Percentiles rank a stretch among this genome's conserved stretches.
phyloP scores from a whole-genome alignment of 2,113 vertebrate genomes.

The Campylorhamphus procurvoides region DNA sequence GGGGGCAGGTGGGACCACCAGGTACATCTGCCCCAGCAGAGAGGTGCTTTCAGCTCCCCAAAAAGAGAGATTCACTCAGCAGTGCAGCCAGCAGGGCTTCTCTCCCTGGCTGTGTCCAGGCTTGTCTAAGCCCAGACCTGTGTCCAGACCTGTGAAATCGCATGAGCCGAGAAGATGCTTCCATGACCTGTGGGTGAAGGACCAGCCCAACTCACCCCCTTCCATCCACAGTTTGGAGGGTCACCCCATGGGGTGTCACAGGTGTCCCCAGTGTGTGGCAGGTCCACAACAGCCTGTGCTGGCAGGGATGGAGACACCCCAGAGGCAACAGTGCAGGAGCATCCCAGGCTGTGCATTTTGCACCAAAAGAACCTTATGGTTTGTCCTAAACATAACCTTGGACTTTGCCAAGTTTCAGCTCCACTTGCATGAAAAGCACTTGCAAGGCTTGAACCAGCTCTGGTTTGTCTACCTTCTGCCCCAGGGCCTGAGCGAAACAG shows the following conservation, averaged over 20 bases:
- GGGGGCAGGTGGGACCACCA: not conserved
- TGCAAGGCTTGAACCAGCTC: slow-evolving; percentile 1
- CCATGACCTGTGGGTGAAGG: fast-evolving
- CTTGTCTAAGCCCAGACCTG: not conserved
- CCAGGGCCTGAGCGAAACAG: not conserved
- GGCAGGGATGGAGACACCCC: not conserved
- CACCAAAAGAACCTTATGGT: not conserved
- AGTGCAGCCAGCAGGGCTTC: not conserved
- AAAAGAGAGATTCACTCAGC: fast-evolving
- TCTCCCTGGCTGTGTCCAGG: not conserved
- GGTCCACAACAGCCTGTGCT: fast-evolving
- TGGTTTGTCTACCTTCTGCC: slow-evolving; percentile 44
- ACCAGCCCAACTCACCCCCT: not conserved
- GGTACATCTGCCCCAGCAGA: not conserved
- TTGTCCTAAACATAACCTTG: not conserved
- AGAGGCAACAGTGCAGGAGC: not conserved
- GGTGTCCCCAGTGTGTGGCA: fast-evolving
- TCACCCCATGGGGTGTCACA: not conserved
- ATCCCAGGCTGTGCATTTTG: fast-evolving
- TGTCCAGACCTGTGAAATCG: not conserved
- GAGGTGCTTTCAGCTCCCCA: not conserved
- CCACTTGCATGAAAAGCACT: not conserved
- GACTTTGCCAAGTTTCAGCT: not conserved
- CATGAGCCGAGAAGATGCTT: fast-evolving
- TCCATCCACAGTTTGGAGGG: not conserved